These are phyloP conservation scores for Mesocentrotus franciscanus DNA, from an alignment of 53 echinoderm and acorn worm species.

Conservation along the genomic window DNA sequence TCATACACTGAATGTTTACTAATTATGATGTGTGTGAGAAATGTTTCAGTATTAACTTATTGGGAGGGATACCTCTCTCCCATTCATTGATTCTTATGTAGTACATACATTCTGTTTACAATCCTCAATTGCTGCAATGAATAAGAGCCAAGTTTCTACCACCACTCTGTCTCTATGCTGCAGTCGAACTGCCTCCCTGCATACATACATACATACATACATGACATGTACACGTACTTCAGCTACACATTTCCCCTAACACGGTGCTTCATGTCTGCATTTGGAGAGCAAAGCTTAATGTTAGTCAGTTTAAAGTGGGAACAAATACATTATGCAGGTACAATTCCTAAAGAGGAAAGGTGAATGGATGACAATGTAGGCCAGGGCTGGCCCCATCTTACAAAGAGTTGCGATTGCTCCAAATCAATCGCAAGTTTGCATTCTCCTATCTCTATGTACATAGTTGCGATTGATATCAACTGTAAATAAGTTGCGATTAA, in stretches of 20 bases:
- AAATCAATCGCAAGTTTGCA: too few species aligned
- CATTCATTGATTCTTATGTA: slow-evolving; percentile 2
- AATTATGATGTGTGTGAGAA: slow-evolving; percentile 61
- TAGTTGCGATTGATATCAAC: too few species aligned
- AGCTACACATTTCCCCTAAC: not conserved
- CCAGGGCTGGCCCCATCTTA: too few species aligned
- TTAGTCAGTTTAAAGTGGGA: not conserved
- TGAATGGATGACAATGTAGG: not conserved
- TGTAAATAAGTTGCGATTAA: too few species aligned
- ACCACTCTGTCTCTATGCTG: slow-evolving; percentile 45
- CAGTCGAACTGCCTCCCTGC: not conserved
- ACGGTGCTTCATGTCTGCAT: not conserved
- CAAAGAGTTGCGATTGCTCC: too few species aligned
- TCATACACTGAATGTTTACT: slow-evolving; percentile 62
- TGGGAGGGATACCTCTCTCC: not conserved
- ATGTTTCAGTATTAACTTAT: slow-evolving; percentile 51
- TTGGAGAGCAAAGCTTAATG: not conserved
- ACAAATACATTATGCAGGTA: not conserved
- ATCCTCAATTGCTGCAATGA: slow-evolving; percentile 35
- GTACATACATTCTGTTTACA: slow-evolving; percentile 18
- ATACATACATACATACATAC: not conserved
- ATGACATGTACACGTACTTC: not conserved
- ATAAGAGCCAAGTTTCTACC: not conserved
- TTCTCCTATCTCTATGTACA: too few species aligned
- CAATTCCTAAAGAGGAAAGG: not conserved